A percentile compares a stretch with the other conserved stretches of the same genome.
phyloP scores from a whole-genome alignment of 2,797 vertebrate genomes.

The Chanos chanos region DNA sequence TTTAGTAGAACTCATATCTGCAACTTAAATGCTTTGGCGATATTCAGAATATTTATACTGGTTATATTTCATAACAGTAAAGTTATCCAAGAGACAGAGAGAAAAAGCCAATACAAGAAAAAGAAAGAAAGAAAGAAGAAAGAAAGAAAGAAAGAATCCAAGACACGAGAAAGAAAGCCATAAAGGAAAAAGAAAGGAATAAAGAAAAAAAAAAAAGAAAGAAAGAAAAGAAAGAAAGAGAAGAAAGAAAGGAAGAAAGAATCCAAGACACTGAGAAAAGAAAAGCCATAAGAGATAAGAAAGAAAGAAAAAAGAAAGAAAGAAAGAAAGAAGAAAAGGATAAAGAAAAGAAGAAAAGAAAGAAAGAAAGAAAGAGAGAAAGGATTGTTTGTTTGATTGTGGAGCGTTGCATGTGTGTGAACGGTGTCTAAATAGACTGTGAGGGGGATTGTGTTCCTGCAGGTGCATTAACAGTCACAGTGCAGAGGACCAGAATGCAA shows the following conservation, averaged over 20 bases:
- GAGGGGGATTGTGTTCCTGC: no score
- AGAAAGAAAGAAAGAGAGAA: background rate
- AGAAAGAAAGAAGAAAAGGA: constrained; percentile 2
- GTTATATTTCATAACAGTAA: background rate
- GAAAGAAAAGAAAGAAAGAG: background rate
- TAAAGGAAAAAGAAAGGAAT: background rate
- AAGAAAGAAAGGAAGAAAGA: background rate
- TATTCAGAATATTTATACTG: no score
- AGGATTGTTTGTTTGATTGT: no score
- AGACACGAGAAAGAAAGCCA: background rate
- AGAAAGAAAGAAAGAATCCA: background rate
- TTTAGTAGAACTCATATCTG: no score
- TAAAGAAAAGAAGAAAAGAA: background rate
- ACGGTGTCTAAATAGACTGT: no score
- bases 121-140: background rate
- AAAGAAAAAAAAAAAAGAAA: background rate
- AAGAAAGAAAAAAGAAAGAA: background rate
- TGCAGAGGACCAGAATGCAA: no score
- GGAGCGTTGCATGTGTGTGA: no score
- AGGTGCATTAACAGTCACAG: no score
- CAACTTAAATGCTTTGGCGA: no score
- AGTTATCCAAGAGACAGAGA: background rate
- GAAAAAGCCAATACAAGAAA: background rate
- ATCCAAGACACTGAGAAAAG: background rate
- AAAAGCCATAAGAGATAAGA: background rate